Evolutionary conservation across 2,888 invertebrate genomes (phyloP).

Genomic region (Thera obeliscata): DNA sequence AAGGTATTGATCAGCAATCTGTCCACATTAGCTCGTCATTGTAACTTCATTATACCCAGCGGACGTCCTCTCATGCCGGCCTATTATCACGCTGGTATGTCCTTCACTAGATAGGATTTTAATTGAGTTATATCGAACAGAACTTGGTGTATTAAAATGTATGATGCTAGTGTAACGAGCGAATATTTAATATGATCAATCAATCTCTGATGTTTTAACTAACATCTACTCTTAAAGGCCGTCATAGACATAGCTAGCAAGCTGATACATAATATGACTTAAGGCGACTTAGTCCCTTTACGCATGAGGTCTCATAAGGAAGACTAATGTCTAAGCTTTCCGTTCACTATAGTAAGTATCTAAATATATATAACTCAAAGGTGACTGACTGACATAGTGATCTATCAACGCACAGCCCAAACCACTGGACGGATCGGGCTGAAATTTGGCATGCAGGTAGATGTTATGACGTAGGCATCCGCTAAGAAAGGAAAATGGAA

Average conservation of each 20-base stretch:
- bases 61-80: conserved; percentile 15
- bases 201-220: not conserved
- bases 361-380: too few species aligned
- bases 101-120: conserved; percentile 7
- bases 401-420: too few species aligned
- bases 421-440: too few species aligned
- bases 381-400: too few species aligned
- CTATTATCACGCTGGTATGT: conserved; percentile 18
- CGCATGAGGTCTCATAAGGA: too few species aligned
- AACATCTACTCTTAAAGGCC: not conserved
- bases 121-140: conserved; percentile 4
- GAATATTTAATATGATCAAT: not conserved
- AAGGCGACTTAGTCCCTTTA: too few species aligned
- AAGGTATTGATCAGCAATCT: conserved; percentile 30
- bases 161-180: not conserved
- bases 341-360: not conserved
- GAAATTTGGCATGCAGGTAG: too few species aligned
- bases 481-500: too few species aligned
- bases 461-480: too few species aligned
- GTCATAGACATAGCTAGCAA: too few species aligned
- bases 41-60: conserved; percentile 20
- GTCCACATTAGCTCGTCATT: conserved; percentile 25
- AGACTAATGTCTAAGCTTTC: not conserved
- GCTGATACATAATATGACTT: too few species aligned
- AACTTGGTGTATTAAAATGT: conserved; percentile 6